Evolutionary conservation across 1,140 invertebrate genomes (phyloP).

Genomic region (Drosophila persimilis): DNA sequence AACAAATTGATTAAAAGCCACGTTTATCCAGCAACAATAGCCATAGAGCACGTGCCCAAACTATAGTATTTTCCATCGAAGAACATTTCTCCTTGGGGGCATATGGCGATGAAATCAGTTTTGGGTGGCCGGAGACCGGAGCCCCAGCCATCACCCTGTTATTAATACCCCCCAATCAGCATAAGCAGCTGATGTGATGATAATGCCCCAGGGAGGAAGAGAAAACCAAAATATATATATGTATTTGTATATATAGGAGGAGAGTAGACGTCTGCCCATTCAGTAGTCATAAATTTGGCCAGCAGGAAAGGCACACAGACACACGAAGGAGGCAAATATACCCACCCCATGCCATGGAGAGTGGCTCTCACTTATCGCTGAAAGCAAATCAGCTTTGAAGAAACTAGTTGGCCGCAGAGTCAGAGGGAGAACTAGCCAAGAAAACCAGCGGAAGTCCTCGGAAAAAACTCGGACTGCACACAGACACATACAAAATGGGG

Average conservation of each 20-base stretch:
- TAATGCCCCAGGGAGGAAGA: constrained; percentile 28
- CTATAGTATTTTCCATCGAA: not conserved
- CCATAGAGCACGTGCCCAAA: constrained; percentile 31
- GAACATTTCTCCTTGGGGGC: constrained; percentile 6
- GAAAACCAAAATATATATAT: constrained; percentile 8
- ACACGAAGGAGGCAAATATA: constrained; percentile 13
- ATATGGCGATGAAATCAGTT: constrained; percentile 62
- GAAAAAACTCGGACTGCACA: constrained; percentile 29
- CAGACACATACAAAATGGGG: constrained; percentile 13
- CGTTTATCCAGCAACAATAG: constrained; percentile 15
- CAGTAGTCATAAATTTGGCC: constrained; percentile 70
- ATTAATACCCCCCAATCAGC: constrained; percentile 71
- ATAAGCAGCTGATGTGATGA: constrained; percentile 71
- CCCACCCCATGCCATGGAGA: constrained; percentile 2
- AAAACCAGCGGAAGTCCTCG: constrained; percentile 54
- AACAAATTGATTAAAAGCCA: constrained; percentile 50
- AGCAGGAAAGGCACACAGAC: constrained; percentile 27
- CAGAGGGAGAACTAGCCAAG: constrained; percentile 11
- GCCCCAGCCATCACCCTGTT: constrained; percentile 21
- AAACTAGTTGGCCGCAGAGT: constrained; percentile 11
- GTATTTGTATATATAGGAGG: constrained; percentile 9
- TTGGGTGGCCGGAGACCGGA: constrained; percentile 13
- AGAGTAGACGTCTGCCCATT: constrained; percentile 32
- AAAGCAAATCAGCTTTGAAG: constrained; percentile 51
- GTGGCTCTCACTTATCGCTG: constrained; percentile 54